Percentiles rank a stretch among this genome's conserved stretches.
Conservation (phyloP, 2,797 vertebrate species). For the Myotis vivesi region DNA sequence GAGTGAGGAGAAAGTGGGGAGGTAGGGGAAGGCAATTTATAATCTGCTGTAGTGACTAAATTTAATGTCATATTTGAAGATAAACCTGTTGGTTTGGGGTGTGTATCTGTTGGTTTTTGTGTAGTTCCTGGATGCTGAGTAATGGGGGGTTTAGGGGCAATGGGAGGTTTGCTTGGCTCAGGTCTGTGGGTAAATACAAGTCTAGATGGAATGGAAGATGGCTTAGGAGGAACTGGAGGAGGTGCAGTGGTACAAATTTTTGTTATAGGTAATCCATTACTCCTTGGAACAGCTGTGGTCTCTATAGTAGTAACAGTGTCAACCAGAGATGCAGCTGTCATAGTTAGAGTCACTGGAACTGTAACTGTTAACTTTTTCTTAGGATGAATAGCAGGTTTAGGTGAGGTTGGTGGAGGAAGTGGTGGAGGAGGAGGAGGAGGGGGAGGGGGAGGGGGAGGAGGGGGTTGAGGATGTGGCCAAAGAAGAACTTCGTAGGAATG, state of each 20-base stretch:
- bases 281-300: slow-evolving; percentile 69
- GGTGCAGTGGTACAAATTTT: slow-evolving; percentile 88
- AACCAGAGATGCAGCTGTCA: slow-evolving; percentile 63
- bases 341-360: slow-evolving; percentile 80
- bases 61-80: slow-evolving; percentile 90
- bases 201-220: slow-evolving; percentile 92
- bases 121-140: slow-evolving; percentile 78
- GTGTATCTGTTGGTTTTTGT: slow-evolving; percentile 84
- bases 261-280: slow-evolving; percentile 74
- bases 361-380: slow-evolving; percentile 87
- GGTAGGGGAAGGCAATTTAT: slow-evolving; percentile 92
- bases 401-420: slow-evolving; percentile 89
- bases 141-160: slow-evolving; percentile 91
- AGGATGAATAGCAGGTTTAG: slow-evolving; percentile 93
- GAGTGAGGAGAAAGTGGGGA: slow-evolving; percentile 94
- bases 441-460: slow-evolving; percentile 81
- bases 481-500: slow-evolving; percentile 88
- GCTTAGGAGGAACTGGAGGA: slow-evolving; percentile 97
- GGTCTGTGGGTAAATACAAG: slow-evolving; percentile 94
- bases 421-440: slow-evolving; percentile 80
- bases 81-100: slow-evolving; percentile 89
- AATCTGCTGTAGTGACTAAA: slow-evolving; percentile 90
- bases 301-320: slow-evolving; percentile 76
- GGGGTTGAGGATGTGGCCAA: slow-evolving; percentile 90
- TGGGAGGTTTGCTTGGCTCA: slow-evolving; percentile 93